Evolutionary conservation across 2,113 vertebrate genomes (phyloP).

Genomic region (Pterocles orientalis): DNA sequence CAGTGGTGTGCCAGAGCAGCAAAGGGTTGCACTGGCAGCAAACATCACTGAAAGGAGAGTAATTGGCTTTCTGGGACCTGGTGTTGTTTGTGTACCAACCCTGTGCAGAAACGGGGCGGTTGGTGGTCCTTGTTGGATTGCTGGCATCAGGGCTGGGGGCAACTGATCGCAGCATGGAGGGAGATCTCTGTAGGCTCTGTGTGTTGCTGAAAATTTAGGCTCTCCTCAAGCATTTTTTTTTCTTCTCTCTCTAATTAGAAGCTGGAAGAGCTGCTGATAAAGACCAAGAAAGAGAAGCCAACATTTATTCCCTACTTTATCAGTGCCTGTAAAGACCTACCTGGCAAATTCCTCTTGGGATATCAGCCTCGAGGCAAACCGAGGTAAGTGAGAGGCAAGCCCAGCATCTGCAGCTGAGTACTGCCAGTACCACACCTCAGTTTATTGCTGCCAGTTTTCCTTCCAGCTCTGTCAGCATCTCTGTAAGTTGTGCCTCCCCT

Average conservation of each 20-base stretch:
- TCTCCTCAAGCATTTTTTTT: conserved; percentile 4
- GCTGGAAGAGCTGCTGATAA: conserved; percentile 93
- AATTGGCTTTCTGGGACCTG: background rate
- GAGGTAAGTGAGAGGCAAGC: conserved; percentile 77
- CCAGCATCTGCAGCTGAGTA: background rate
- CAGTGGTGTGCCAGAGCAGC: background rate
- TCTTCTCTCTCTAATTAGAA: conserved; percentile 79
- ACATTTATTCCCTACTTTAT: conserved; percentile 97
- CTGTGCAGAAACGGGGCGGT: background rate
- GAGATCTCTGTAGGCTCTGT: background rate
- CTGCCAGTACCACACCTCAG: background rate
- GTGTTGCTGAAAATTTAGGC: background rate
- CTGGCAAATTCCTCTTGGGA: conserved; percentile 95
- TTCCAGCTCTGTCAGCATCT: background rate
- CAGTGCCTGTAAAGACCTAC: conserved; percentile 93
- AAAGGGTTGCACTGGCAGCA: background rate
- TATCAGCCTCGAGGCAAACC: conserved; percentile 98
- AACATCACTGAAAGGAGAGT: background rate
- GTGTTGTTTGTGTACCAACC: background rate
- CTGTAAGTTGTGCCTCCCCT: background rate
- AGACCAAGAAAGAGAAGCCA: conserved; percentile 94
- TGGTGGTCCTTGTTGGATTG: background rate
- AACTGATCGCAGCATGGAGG: background rate
- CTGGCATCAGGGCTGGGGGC: background rate
- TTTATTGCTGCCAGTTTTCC: background rate